Conservation (phyloP, 2,113 vertebrate genomes). For the Cathartes aura region DNA sequence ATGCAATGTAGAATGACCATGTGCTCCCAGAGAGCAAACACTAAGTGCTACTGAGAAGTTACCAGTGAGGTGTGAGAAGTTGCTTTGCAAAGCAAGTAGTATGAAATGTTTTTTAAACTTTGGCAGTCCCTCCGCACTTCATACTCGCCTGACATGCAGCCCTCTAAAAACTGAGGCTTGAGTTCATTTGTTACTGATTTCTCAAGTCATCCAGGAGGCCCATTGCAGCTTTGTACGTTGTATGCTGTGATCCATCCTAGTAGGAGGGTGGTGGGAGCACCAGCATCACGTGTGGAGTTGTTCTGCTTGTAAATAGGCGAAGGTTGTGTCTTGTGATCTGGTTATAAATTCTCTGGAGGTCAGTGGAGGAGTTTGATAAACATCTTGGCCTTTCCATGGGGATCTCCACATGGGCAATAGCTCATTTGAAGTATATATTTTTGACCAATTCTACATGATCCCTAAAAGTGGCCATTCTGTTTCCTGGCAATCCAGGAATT, state of each 20-base stretch:
- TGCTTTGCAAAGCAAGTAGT: background rate
- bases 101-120: background rate
- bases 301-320: background rate
- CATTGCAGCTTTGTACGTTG: fast-evolving
- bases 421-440: background rate
- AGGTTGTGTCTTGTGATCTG: background rate
- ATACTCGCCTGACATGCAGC: background rate
- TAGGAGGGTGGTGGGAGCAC: background rate
- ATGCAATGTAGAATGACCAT: fast-evolving
- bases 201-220: background rate
- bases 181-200: background rate
- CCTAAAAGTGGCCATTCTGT: background rate
- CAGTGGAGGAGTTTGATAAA: background rate
- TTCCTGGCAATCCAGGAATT: background rate
- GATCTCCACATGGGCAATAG: background rate
- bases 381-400: background rate
- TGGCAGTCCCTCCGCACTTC: background rate
- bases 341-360: background rate
- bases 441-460: background rate
- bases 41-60: background rate
- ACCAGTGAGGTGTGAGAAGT: background rate
- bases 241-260: background rate
- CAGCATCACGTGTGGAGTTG: background rate
- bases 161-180: background rate
- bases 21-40: background rate